These are phyloP conservation scores for Grapholita molesta DNA, from an alignment of 1,140 invertebrate species.

Conservation along the genomic window DNA sequence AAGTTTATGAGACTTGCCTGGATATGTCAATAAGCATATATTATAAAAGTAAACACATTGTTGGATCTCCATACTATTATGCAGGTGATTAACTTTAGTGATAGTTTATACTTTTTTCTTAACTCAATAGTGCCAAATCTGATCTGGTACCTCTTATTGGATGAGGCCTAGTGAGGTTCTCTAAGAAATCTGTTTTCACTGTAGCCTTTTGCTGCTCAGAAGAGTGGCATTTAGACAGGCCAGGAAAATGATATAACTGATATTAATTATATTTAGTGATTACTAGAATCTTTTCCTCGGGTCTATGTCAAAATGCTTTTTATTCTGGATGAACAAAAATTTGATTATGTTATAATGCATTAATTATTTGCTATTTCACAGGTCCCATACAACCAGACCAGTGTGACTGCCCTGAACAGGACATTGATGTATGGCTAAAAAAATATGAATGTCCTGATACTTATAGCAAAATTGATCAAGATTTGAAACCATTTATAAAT, in stretches of 20 bases:
- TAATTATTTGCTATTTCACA: constrained; percentile 64
- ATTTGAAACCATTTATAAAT: constrained; percentile 84
- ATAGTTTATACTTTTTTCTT: constrained; percentile 21
- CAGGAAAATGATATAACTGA: too few species aligned
- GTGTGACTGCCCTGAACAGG: constrained; percentile 88
- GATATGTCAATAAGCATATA: constrained; percentile 85
- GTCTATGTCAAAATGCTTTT: too few species aligned
- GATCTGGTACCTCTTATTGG: too few species aligned
- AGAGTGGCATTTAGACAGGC: too few species aligned
- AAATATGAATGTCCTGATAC: constrained; percentile 82
- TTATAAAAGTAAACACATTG: constrained; percentile 83
- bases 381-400: constrained; percentile 88
- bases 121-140: too few species aligned
- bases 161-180: too few species aligned
- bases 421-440: constrained; percentile 83
- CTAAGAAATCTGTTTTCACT: too few species aligned
- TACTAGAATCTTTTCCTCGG: too few species aligned
- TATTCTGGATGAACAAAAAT: too few species aligned
- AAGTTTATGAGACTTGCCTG: constrained; percentile 86
- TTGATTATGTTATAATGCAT: constrained; percentile 1
- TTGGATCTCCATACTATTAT: constrained; percentile 82
- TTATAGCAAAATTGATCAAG: constrained; percentile 86
- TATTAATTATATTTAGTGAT: too few species aligned
- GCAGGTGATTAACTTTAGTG: constrained; percentile 74
- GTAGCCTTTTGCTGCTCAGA: too few species aligned